Percentiles rank a stretch among this genome's conserved stretches.
Evolutionary conservation across 2,113 vertebrate species (phyloP).

Genomic region (Hydropotes inermis): DNA sequence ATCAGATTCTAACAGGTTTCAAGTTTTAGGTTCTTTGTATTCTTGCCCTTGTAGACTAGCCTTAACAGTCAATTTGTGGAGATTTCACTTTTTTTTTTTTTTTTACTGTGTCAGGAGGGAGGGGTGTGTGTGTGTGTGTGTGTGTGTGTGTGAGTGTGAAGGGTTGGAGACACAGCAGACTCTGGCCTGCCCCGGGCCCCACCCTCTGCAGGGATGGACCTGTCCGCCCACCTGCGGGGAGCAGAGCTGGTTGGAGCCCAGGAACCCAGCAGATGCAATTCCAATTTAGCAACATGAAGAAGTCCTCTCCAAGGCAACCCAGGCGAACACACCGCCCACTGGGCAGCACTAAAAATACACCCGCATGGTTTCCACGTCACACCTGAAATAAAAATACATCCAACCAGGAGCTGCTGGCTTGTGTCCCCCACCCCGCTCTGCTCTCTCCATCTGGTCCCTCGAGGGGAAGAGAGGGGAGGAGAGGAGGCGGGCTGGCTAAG

Average conservation of each 20-base stretch:
- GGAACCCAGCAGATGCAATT: conserved; percentile 58
- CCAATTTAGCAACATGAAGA: conserved; percentile 66
- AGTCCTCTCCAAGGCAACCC: conserved; percentile 74
- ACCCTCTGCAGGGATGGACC: conserved; percentile 9
- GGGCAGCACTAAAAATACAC: conserved; percentile 74
- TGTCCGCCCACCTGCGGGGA: conserved; percentile 44
- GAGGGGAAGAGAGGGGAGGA: background rate
- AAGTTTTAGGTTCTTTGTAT: background rate
- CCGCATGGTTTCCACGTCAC: conserved; percentile 61
- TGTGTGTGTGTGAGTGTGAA: background rate
- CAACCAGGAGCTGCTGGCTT: conserved; percentile 53
- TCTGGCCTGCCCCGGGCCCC: background rate
- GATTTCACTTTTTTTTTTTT: background rate
- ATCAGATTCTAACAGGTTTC: background rate
- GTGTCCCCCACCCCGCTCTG: background rate
- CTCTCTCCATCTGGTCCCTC: conserved; percentile 64
- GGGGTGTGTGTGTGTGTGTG: background rate
- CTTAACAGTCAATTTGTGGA: background rate
- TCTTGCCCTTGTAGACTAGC: background rate
- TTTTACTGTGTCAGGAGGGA: background rate
- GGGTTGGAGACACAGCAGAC: background rate
- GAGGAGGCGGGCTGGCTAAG: background rate
- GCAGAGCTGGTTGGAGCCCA: conserved; percentile 20
- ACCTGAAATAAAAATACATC: conserved; percentile 73
- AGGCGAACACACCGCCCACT: conserved; percentile 69